A percentile compares a stretch with the other conserved stretches of the same genome.
Conservation (phyloP, 2,888 invertebrate genomes). For the Meandrusa payeni region DNA sequence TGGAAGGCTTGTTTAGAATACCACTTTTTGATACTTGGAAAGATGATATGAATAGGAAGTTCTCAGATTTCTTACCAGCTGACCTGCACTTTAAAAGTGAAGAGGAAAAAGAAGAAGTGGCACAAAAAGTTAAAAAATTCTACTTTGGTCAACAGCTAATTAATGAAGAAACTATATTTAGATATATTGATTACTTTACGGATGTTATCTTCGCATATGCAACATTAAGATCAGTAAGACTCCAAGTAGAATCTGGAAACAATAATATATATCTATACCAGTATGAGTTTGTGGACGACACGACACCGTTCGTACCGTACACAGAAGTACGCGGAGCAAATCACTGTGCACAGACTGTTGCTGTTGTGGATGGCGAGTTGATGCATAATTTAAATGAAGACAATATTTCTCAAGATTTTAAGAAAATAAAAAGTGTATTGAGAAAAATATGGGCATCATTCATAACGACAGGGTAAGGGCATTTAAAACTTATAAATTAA, state of each 20-base stretch:
- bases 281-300: no score
- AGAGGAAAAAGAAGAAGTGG: constrained; percentile 39
- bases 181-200: constrained; percentile 44
- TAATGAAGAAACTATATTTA: constrained; percentile 34
- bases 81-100: constrained; percentile 45
- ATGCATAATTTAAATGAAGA: no score
- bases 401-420: no score
- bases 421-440: no score
- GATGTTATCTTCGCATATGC: constrained; percentile 53
- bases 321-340: no score
- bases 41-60: constrained; percentile 44
- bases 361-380: no score
- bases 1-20: constrained; percentile 40
- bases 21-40: constrained; percentile 39
- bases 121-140: constrained; percentile 38
- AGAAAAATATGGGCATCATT: no score
- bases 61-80: constrained; percentile 47
- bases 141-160: constrained; percentile 41
- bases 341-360: no score
- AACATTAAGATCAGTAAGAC: constrained; percentile 35
- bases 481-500: no score
- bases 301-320: no score
- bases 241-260: constrained; percentile 40
- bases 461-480: no score
- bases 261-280: no score